phyloP scores from a whole-genome alignment of 2,113 vertebrate genomes.

The Neolamprologus cancellatus region DNA sequence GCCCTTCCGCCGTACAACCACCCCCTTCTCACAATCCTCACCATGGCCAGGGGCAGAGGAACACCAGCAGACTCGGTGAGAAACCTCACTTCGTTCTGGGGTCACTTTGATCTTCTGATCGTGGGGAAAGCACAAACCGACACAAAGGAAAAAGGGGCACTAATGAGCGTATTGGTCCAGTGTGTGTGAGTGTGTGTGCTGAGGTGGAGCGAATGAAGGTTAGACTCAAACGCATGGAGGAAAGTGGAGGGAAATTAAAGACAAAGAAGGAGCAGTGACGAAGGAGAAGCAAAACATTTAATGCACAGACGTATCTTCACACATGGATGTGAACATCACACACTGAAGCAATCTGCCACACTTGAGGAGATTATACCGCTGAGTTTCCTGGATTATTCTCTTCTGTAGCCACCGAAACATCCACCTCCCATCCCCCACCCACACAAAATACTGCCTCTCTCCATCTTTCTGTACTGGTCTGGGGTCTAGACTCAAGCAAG shows the following conservation, averaged over 20 bases:
- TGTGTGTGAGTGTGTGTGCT: not conserved
- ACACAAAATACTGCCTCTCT: slow-evolving; percentile 17
- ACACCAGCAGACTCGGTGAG: slow-evolving; percentile 36
- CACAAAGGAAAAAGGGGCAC: slow-evolving; percentile 15
- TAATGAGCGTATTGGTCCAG: slow-evolving; percentile 33
- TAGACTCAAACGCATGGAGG: not conserved
- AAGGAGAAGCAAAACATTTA: slow-evolving; percentile 19
- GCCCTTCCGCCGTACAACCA: not conserved
- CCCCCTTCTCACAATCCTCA: slow-evolving; percentile 7
- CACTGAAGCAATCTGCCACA: slow-evolving; percentile 55
- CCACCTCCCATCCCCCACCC: slow-evolving; percentile 23
- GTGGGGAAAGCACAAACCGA: slow-evolving; percentile 22
- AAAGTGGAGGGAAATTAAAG: not conserved
- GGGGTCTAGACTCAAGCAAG: slow-evolving; percentile 12
- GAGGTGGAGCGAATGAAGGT: not conserved
- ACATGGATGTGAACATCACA: not conserved
- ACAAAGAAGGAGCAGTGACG: not conserved
- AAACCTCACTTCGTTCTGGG: slow-evolving; percentile 23
- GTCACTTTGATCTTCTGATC: slow-evolving; percentile 59
- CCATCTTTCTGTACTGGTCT: not conserved
- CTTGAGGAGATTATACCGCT: slow-evolving; percentile 70
- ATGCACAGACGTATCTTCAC: not conserved
- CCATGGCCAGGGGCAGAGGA: slow-evolving; percentile 43
- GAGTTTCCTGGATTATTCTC: slow-evolving; percentile 67
- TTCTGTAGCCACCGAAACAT: slow-evolving; percentile 33